A percentile compares a stretch with the other conserved stretches of the same genome.
Conservation (phyloP, 2,888 invertebrate species). For the Mythimna albipuncta region DNA sequence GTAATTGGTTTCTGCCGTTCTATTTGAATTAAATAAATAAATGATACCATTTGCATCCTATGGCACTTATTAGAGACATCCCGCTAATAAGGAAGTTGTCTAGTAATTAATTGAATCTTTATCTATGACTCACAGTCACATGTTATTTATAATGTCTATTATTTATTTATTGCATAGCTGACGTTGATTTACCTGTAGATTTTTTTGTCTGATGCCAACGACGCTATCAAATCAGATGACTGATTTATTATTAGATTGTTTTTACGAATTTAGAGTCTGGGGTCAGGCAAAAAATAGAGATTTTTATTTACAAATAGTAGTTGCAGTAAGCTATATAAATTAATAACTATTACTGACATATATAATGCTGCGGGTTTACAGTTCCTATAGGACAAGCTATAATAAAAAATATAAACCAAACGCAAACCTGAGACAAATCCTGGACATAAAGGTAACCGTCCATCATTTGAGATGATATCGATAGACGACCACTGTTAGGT, state of each 20-base stretch:
- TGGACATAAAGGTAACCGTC: no score
- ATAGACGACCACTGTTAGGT: no score
- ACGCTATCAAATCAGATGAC: conserved; percentile 56
- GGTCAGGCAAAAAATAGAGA: not conserved
- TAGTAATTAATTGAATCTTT: conserved; percentile 7
- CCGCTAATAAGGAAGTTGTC: conserved; percentile 2
- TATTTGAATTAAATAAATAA: no score
- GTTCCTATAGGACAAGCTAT: no score
- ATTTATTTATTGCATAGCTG: conserved; percentile 44
- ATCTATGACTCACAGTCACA: conserved; percentile 22
- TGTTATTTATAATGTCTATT: conserved; percentile 37
- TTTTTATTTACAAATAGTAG: not conserved
- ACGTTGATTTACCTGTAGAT: conserved; percentile 61
- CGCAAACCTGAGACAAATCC: no score
- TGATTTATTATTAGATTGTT: conserved; percentile 49
- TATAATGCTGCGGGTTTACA: no score
- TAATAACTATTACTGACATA: no score
- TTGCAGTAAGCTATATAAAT: not conserved
- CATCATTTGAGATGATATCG: no score
- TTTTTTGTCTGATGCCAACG: conserved; percentile 39
- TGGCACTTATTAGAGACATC: not conserved
- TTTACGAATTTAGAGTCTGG: not conserved
- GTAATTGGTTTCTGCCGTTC: no score
- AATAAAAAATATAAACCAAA: no score
- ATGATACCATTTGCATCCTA: not conserved